Percentiles rank a stretch among this genome's conserved stretches.
phyloP scores from a whole-genome alignment of 2,797 vertebrate species.

The Glossophaga mutica region DNA sequence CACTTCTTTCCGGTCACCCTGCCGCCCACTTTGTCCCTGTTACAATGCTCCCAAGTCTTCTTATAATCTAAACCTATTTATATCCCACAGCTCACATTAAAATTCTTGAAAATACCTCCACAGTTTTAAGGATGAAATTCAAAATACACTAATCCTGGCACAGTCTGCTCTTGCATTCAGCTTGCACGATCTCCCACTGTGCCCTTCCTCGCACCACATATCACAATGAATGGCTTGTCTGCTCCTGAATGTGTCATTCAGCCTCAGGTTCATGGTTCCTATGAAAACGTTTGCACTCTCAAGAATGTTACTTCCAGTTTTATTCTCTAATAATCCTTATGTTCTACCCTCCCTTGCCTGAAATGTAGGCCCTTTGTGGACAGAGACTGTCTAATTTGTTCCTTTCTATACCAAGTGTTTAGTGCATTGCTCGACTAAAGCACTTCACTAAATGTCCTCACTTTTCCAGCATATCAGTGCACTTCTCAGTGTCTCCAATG shows the following conservation, averaged over 20 bases:
- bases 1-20: background rate
- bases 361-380: background rate
- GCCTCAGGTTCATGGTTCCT: background rate
- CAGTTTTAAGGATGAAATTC: background rate
- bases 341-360: background rate
- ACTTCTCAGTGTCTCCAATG: background rate
- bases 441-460: background rate
- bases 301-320: background rate
- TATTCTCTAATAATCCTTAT: background rate
- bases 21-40: background rate
- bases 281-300: background rate
- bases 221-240: background rate
- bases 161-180: background rate
- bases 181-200: background rate
- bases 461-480: background rate
- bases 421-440: background rate
- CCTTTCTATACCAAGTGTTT: background rate
- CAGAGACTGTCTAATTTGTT: background rate
- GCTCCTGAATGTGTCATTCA: background rate
- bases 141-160: background rate
- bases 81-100: background rate
- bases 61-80: background rate
- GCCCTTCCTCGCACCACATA: background rate
- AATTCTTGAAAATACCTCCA: background rate
- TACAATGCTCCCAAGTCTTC: background rate